A percentile compares a stretch with the other conserved stretches of the same genome.
phyloP scores from a whole-genome alignment of 1,140 invertebrate genomes.

The Thaumatotibia leucotreta region DNA sequence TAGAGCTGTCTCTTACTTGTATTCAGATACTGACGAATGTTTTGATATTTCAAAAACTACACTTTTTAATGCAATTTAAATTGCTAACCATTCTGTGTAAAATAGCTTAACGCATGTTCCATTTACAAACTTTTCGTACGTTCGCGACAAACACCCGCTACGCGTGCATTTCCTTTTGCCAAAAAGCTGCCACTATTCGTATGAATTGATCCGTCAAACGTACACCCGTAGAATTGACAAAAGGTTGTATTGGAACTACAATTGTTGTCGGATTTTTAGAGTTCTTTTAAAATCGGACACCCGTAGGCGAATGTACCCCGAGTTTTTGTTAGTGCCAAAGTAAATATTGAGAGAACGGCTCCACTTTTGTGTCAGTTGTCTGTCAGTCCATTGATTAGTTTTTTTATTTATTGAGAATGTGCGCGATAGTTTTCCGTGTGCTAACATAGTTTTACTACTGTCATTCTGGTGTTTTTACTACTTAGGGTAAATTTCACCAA shows the following conservation, averaged over 20 bases:
- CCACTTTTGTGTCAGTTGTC: neutral
- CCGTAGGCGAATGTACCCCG: neutral
- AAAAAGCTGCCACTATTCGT: conserved; percentile 39
- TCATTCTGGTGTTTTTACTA: too few species aligned
- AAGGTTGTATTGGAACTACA: conserved; percentile 35
- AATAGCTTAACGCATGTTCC: neutral
- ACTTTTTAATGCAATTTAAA: neutral
- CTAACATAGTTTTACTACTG: too few species aligned
- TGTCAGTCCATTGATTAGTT: neutral
- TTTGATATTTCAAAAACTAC: too few species aligned
- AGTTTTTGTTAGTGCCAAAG: neutral
- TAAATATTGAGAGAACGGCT: neutral
- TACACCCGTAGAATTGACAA: conserved; percentile 31
- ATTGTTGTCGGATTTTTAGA: conserved; percentile 26
- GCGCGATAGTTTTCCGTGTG: neutral
- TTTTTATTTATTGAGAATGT: neutral
- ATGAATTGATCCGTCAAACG: conserved; percentile 47
- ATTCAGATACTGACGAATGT: too few species aligned
- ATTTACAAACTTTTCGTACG: conserved; percentile 23
- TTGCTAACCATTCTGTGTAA: neutral
- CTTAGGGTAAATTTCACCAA: too few species aligned
- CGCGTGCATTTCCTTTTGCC: conserved; percentile 45
- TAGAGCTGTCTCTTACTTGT: too few species aligned
- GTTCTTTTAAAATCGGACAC: conserved; percentile 16
- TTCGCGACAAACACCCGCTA: conserved; percentile 38